A percentile compares a stretch with the other conserved stretches of the same genome.
Evolutionary conservation across 1,140 invertebrate genomes (phyloP).

Genomic region (Nephila pilipes): DNA sequence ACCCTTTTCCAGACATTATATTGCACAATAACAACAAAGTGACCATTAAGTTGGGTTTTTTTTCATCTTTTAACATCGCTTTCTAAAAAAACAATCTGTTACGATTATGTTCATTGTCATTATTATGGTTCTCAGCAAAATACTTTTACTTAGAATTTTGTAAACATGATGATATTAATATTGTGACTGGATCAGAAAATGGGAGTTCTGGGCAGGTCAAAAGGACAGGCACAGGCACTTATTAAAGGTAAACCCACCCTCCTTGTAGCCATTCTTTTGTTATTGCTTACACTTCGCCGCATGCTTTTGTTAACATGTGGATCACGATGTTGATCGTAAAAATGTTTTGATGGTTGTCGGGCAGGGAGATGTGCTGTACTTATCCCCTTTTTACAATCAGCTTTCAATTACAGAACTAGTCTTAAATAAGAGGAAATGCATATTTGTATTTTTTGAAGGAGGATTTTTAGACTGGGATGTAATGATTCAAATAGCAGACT

Average conservation of each 20-base stretch:
- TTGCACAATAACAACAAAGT: background rate
- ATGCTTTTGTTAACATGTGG: conserved; percentile 43
- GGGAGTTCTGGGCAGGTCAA: conserved; percentile 40
- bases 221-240: conserved; percentile 43
- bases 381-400: conserved; percentile 12
- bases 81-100: background rate
- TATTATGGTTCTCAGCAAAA: background rate
- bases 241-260: conserved; percentile 49
- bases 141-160: background rate
- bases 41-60: background rate
- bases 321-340: conserved; percentile 44
- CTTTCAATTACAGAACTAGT: conserved; percentile 39
- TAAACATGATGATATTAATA: conserved; percentile 47
- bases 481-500: background rate
- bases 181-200: background rate
- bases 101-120: background rate
- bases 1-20: background rate
- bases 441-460: background rate
- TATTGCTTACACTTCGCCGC: conserved; percentile 37
- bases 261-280: conserved; percentile 28
- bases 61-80: background rate
- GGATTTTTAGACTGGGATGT: background rate
- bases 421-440: background rate
- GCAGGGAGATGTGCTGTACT: background rate
- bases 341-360: conserved; percentile 11